A percentile compares a stretch with the other conserved stretches of the same genome.
phyloP scores from a whole-genome alignment of 2,888 invertebrate genomes.

The Spilosoma lubricipeda region DNA sequence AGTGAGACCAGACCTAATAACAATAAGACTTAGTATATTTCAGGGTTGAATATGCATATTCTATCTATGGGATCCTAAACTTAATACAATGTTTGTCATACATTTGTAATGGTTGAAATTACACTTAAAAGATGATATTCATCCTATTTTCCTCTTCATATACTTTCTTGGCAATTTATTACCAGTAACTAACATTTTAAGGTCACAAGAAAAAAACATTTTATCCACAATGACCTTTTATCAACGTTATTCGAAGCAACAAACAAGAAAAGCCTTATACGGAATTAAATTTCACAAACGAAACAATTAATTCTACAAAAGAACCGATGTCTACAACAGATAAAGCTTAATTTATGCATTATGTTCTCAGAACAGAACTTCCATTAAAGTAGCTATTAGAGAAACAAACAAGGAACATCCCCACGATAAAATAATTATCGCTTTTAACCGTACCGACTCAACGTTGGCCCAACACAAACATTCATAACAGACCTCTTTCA shows the following conservation, averaged over 20 bases:
- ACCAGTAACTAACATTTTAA: neutral
- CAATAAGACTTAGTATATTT: neutral
- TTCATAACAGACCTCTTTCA: constrained; percentile 65
- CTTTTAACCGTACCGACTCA: constrained; percentile 76
- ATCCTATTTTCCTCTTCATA: neutral
- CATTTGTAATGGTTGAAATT: neutral
- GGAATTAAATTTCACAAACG: constrained; percentile 27
- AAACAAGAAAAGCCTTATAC: constrained; percentile 19
- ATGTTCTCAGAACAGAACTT: constrained; percentile 68
- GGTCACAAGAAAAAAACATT: neutral
- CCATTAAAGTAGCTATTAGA: constrained; percentile 84
- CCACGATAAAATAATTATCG: constrained; percentile 84
- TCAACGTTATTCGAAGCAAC: neutral
- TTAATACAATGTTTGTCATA: neutral
- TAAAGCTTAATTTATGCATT: constrained; percentile 77
- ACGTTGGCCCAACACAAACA: constrained; percentile 49
- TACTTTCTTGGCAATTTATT: neutral
- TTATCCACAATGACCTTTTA: constrained; percentile 3
- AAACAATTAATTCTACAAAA: constrained; percentile 48
- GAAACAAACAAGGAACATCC: constrained; percentile 84
- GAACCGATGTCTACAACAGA: constrained; percentile 60
- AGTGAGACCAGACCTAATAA: neutral
- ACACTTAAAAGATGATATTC: neutral
- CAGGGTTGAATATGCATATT: neutral
- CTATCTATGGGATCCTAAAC: neutral